These are phyloP conservation scores for Argyra leucocephala DNA, from an alignment of 2,888 invertebrate genomes.

Conservation along the genomic window DNA sequence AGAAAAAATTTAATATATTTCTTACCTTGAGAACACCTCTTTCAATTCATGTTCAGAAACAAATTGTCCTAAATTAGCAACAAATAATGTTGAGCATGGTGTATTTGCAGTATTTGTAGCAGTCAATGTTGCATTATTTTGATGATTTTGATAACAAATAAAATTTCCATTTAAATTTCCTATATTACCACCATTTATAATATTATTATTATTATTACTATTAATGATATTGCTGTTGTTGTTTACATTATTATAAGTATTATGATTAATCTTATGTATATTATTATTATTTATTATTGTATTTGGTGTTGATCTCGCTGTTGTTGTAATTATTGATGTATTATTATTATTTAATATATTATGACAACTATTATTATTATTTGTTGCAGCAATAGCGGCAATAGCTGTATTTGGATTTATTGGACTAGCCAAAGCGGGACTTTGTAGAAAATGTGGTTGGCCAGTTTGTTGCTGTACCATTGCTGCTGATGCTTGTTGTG, in stretches of 20 bases:
- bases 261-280: neutral
- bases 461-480: conserved; percentile 33
- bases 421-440: conserved; percentile 86
- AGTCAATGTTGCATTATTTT: conserved; percentile 38
- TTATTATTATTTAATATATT: neutral
- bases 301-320: conserved; percentile 9
- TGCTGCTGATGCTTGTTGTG: conserved; percentile 19
- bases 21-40: conserved; percentile 94
- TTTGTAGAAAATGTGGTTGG: conserved; percentile 77
- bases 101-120: conserved; percentile 58
- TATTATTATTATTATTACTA: neutral
- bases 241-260: neutral
- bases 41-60: conserved; percentile 97
- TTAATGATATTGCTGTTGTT: neutral
- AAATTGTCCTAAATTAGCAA: conserved; percentile 95
- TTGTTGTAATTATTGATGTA: conserved; percentile 4
- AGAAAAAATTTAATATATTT: conserved; percentile 11
- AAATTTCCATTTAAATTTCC: conserved; percentile 1
- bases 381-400: conserved; percentile 50
- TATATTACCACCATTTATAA: neutral
- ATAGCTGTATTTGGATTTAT: conserved; percentile 39
- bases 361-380: conserved; percentile 31
- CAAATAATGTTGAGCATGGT: conserved; percentile 95
- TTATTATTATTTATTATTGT: neutral
- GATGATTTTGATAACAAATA: neutral